Evolutionary conservation across 2,888 invertebrate species (phyloP), one percentile per base, ranked within the genome.

Genomic region (Lycophotia porphyrea): DNA sequence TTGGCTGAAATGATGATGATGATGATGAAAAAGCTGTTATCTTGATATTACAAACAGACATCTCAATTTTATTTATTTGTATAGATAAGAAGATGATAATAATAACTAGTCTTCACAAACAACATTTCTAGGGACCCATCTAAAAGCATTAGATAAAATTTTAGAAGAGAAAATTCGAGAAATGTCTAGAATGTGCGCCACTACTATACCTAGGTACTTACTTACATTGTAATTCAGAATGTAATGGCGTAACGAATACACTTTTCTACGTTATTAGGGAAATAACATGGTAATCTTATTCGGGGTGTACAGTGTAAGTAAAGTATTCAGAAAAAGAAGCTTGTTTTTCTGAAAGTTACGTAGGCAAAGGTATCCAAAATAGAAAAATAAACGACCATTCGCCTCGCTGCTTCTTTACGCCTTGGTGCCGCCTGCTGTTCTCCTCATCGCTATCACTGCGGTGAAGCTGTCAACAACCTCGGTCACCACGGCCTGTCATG

Each of bases 301-400:
- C 39, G 9, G 9, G 61, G 34, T 21, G n/a, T 31, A 15, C 9
- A 18, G n/a, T 63, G 39, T 39, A 39, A 8, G 47, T n/a, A 55
- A 7, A 47, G 47, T 39, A 24, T 74, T 60, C 31, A 18, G 31
- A 49, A 73, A n/a, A 61, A 61, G 36, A 73, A 31, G 4, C 15
- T 71, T 44, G 34, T 44, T 73, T 9, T 72, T 34, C 34, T 72
- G 0, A 42, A 58, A 34, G n/a, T 47, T 36, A 73, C 36, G 3
- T 21, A 74, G 9, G 21, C 47, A 60, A n/a, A 65, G 47, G 13
- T 65, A 49, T 44, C 31, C 8, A 39, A 75, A 78, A n/a, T n/a
- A n/a, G n/a, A n/a, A n/a, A n/a, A n/a, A n/a, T n/a, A n/a, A n/a
- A n/a, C n/a, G n/a, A n/a, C n/a, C n/a, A n/a, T n/a, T n/a, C n/a